Base-by-base conservation (phyloP, 2,888 invertebrate species). In the Apeira syringaria region DNA sequence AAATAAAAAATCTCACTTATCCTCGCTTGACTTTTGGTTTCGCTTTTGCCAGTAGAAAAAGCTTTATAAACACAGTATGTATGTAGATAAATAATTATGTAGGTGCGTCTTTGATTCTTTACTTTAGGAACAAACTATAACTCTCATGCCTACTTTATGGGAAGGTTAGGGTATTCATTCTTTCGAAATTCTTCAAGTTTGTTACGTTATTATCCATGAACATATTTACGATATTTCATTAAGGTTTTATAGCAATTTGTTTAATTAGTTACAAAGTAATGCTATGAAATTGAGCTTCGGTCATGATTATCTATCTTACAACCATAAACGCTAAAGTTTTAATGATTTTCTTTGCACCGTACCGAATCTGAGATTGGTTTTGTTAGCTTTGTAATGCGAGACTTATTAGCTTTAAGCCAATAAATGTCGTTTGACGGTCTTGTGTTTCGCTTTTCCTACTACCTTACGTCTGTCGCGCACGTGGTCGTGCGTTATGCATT, bases 1-100 rank as follows among this genome's bases (percentile, higher is more conserved):
- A n/a, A n/a, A n/a, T n/a, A n/a, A n/a, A n/a, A n/a, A n/a, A n/a
- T n/a, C 72, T 77, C 76, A 68, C 38, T 45, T 6, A 18, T 45
- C 42, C 42, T 30, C 27, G 44, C 48, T 50, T 45, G 66, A 64
- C 70, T 70, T 71, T 68, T 65, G 52, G 3, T 37, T 33, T 60
- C 47, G 73, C 73, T 73, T 70, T 61, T 47, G 50, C 61, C 35
- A 54, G 35, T 51, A 25, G 54, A 50, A 48, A 48, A 52, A 53
- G 41, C 59, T 20, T 43, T 42, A 4, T 2, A 15, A 15, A 15
- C 4, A 15, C 15, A 15, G 4, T 15, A 15, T 47, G 18, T 33
- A 13, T 30, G 15, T 20, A 15, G 13, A 12, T 18, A 26, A 32
- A 37, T 53, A 50, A 46, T 50, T 36, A 51, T 50, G 39, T 50